phyloP scores from a whole-genome alignment of 2,797 vertebrate species.

The Clarias laeviceps region DNA sequence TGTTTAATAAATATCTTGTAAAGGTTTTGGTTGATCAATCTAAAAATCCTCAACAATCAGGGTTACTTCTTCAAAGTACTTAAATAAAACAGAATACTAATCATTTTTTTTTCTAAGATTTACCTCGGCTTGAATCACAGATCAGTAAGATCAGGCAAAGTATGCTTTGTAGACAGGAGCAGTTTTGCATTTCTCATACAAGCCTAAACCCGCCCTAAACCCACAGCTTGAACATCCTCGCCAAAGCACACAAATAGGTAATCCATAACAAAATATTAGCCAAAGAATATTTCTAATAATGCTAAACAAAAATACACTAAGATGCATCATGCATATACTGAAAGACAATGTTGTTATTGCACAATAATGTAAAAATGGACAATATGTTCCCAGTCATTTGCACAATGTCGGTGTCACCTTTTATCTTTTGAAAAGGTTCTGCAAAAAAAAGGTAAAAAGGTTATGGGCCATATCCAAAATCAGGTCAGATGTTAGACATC shows the following conservation, averaged over 20 bases:
- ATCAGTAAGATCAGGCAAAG: background rate
- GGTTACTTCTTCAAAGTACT: background rate
- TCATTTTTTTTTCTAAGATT: no score
- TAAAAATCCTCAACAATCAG: background rate
- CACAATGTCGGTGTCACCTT: background rate
- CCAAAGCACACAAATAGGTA: background rate
- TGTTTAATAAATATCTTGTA: background rate
- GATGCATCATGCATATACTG: background rate
- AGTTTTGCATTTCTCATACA: background rate
- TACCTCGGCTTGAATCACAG: background rate
- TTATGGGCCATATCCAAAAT: conserved; percentile 6
- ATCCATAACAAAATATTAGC: background rate
- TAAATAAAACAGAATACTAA: background rate
- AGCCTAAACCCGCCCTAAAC: background rate
- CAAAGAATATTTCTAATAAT: background rate
- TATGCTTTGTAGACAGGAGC: background rate
- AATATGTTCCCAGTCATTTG: background rate
- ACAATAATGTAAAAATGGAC: background rate
- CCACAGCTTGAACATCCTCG: background rate
- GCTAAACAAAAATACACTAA: background rate
- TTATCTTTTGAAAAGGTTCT: background rate
- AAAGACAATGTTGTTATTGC: background rate
- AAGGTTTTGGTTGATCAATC: background rate
- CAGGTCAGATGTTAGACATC: background rate
- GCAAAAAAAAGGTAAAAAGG: background rate